Evolutionary conservation across 2,888 invertebrate genomes (phyloP).

Genomic region (Aleiodes leptofemur): DNA sequence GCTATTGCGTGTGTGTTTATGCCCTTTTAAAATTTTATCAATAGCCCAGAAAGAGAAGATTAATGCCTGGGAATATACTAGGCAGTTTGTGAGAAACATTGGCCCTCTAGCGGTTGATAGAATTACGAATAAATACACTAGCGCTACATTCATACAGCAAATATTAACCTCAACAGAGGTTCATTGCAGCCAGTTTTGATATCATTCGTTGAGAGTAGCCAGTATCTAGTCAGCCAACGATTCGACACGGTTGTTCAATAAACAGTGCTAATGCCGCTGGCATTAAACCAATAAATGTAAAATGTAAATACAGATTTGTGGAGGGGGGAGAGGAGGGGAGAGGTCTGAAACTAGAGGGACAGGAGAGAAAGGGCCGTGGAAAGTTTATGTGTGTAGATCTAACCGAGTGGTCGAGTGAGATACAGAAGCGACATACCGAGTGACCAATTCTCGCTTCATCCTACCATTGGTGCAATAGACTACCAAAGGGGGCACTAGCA

Average conservation of each 20-base stretch:
- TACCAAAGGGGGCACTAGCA: not conserved
- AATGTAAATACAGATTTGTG: slow-evolving; percentile 69
- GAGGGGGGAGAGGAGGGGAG: slow-evolving; percentile 10
- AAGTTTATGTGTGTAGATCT: not conserved
- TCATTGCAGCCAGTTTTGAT: not conserved
- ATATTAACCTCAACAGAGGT: slow-evolving; percentile 5
- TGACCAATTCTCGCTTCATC: slow-evolving; percentile 7
- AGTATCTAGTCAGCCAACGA: slow-evolving; percentile 21
- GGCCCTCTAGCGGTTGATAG: not conserved
- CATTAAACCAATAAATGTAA: slow-evolving; percentile 70
- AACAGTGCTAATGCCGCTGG: slow-evolving; percentile 69
- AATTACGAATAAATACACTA: not conserved
- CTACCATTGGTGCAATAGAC: not conserved
- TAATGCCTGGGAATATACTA: not conserved
- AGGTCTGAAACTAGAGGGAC: not conserved
- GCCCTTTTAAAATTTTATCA: slow-evolving; percentile 10
- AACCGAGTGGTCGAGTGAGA: slow-evolving; percentile 31
- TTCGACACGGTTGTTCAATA: slow-evolving; percentile 62
- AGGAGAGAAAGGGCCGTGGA: not conserved
- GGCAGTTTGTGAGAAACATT: not conserved
- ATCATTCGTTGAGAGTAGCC: not conserved
- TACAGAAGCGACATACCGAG: slow-evolving; percentile 13
- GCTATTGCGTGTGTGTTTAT: not conserved
- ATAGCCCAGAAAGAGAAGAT: slow-evolving; percentile 5
- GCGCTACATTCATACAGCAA: slow-evolving; percentile 5